These are phyloP conservation scores for Enteromius mattozi DNA, from an alignment of 2,797 vertebrate genomes.

Conservation along the genomic window DNA sequence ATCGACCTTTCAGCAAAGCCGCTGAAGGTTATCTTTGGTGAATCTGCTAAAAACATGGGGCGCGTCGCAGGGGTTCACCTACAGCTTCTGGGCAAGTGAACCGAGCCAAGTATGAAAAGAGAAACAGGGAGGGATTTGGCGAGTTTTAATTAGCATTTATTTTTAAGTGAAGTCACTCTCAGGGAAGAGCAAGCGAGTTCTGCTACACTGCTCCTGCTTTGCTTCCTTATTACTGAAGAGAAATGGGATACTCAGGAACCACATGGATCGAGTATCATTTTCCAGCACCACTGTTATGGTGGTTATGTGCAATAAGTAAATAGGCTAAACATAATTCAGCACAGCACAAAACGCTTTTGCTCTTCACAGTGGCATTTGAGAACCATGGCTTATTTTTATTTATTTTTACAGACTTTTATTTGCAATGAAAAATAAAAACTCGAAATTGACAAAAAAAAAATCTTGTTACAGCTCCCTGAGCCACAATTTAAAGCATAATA, in stretches of 20 bases:
- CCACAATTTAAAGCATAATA: background rate
- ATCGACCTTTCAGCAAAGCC: background rate
- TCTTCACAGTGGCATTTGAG: background rate
- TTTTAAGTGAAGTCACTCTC: conserved; percentile 83
- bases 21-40: conserved; percentile 15
- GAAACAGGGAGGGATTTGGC: conserved; percentile 65
- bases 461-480: background rate
- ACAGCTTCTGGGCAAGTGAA: conserved; percentile 75
- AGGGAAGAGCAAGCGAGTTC: conserved; percentile 77
- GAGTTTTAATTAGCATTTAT: conserved; percentile 86
- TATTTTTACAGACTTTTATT: too few species aligned
- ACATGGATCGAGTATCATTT: background rate
- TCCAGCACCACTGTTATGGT: background rate
- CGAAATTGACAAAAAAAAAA: background rate
- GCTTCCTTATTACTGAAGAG: conserved; percentile 31
- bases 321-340: background rate
- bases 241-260: conserved; percentile 5
- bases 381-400: background rate
- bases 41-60: conserved; percentile 20
- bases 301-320: background rate
- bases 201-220: conserved; percentile 23
- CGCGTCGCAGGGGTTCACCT: conserved; percentile 9
- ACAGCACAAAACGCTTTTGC: background rate
- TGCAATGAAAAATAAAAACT: conserved; percentile 3
- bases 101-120: conserved; percentile 60